A percentile compares a stretch with the other conserved stretches of the same genome.
Conservation (phyloP, 1,140 invertebrate species). For the Macrocentrus cingulum region DNA sequence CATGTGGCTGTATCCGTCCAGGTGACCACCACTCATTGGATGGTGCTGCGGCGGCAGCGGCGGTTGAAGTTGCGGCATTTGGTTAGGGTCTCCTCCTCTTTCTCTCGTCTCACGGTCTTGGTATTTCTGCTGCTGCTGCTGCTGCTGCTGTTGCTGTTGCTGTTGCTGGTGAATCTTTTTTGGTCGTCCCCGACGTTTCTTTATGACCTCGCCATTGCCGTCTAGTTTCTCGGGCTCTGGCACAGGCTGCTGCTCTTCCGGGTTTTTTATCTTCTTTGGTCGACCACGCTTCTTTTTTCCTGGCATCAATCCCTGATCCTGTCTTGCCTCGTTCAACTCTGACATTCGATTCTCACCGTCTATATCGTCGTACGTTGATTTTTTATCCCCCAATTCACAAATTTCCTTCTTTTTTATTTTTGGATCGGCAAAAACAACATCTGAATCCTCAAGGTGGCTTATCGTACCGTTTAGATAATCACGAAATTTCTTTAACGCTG, state of each 20-base stretch:
- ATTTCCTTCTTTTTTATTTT: constrained; percentile 68
- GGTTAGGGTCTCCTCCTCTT: constrained; percentile 22
- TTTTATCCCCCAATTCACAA: constrained; percentile 60
- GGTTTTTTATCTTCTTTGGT: constrained; percentile 81
- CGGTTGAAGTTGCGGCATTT: constrained; percentile 32
- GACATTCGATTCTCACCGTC: constrained; percentile 52
- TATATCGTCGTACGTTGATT: constrained; percentile 57
- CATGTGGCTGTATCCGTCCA: constrained; percentile 49
- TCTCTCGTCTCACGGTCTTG: constrained; percentile 39
- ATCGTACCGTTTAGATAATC: constrained; percentile 93
- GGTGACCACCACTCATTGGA: constrained; percentile 35
- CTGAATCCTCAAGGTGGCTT: constrained; percentile 83
- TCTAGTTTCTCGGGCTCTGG: constrained; percentile 63
- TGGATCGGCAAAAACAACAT: constrained; percentile 87
- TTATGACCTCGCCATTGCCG: constrained; percentile 66
- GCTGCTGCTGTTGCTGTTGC: constrained; percentile 46
- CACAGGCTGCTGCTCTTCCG: constrained; percentile 64
- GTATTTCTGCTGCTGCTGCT: constrained; percentile 48
- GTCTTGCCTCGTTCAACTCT: constrained; percentile 56
- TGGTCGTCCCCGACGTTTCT: constrained; percentile 81
- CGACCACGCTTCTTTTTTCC: constrained; percentile 86
- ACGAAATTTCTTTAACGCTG: constrained; percentile 89
- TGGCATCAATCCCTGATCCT: constrained; percentile 65
- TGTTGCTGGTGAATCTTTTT: constrained; percentile 73
- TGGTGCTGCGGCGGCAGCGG: constrained; percentile 32